Conservation (phyloP, 2,797 vertebrate species). For the Sandelia bainsii region DNA sequence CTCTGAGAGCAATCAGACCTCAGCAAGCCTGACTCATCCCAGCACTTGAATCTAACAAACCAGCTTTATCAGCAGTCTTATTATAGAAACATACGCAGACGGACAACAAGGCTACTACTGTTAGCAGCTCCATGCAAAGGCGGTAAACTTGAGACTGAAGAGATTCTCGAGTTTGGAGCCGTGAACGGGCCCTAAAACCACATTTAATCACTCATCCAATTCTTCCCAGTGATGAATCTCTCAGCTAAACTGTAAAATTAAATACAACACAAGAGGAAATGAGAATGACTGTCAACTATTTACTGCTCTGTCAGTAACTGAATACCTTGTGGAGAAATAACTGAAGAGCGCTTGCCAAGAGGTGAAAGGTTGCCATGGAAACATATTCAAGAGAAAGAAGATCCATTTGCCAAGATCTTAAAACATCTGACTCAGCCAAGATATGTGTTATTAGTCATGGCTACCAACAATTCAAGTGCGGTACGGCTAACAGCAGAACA, state of each 20-base stretch:
- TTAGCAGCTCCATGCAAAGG: constrained; percentile 28
- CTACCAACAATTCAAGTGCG: neutral
- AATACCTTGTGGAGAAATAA: constrained; percentile 47
- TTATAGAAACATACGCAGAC: constrained; percentile 41
- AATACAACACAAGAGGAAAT: neutral
- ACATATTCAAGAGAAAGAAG: constrained; percentile 47
- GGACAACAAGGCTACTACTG: neutral
- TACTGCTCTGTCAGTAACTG: constrained; percentile 19
- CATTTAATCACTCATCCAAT: too few species aligned
- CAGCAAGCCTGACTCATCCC: constrained; percentile 54
- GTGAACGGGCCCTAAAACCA: neutral
- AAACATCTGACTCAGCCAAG: constrained; percentile 60
- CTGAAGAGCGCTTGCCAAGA: constrained; percentile 44
- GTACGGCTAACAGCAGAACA: neutral
- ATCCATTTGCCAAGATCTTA: constrained; percentile 42
- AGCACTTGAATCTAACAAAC: constrained; percentile 54
- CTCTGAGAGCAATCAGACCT: constrained; percentile 56
- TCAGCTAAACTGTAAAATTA: neutral
- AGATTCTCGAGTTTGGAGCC: too few species aligned
- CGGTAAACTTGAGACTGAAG: neutral
- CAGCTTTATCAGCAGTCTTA: constrained; percentile 52
- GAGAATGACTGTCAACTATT: constrained; percentile 4
- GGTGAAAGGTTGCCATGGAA: constrained; percentile 72
- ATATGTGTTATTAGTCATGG: constrained; percentile 31
- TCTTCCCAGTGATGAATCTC: neutral